Percentiles rank a stretch among this genome's conserved stretches.
phyloP scores from a whole-genome alignment of 2,797 vertebrate genomes.

The Ctenopoma multispine region DNA sequence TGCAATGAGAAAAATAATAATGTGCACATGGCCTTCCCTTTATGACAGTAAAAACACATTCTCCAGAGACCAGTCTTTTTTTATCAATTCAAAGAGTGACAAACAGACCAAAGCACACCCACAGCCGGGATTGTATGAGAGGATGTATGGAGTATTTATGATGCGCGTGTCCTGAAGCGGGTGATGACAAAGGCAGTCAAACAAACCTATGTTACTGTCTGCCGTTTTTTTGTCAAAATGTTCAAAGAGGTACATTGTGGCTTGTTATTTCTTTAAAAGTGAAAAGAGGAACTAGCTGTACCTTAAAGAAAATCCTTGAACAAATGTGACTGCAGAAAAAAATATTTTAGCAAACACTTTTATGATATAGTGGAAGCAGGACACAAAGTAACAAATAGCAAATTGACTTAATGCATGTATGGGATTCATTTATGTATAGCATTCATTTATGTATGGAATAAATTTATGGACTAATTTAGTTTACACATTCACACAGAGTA shows the following conservation, averaged over 20 bases:
- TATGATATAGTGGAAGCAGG: no score
- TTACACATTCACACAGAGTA: no score
- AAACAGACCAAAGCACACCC: slow-evolving; percentile 72
- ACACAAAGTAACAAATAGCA: no score
- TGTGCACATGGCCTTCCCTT: slow-evolving; percentile 85
- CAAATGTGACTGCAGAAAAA: slow-evolving; percentile 17
- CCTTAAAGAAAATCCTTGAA: slow-evolving; percentile 39
- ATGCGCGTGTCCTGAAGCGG: slow-evolving; percentile 68
- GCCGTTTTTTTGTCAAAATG: slow-evolving; percentile 57
- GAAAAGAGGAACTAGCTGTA: slow-evolving; percentile 37
- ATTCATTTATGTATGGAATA: no score
- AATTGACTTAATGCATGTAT: no score
- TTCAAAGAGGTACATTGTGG: slow-evolving; percentile 32
- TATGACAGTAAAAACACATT: slow-evolving; percentile 84
- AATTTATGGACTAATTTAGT: no score
- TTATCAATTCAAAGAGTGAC: slow-evolving; percentile 79
- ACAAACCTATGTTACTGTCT: slow-evolving; percentile 68
- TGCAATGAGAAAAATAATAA: slow-evolving; percentile 83
- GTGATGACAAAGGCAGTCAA: slow-evolving; percentile 77
- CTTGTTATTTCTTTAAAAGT: slow-evolving; percentile 58
- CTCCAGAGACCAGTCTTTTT: slow-evolving; percentile 85
- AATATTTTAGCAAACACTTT: no score
- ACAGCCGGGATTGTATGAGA: slow-evolving; percentile 70
- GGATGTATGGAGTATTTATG: slow-evolving; percentile 79
- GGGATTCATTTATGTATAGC: no score